Evolutionary conservation across 2,113 vertebrate species (phyloP).

Genomic region (Sardina pilchardus): DNA sequence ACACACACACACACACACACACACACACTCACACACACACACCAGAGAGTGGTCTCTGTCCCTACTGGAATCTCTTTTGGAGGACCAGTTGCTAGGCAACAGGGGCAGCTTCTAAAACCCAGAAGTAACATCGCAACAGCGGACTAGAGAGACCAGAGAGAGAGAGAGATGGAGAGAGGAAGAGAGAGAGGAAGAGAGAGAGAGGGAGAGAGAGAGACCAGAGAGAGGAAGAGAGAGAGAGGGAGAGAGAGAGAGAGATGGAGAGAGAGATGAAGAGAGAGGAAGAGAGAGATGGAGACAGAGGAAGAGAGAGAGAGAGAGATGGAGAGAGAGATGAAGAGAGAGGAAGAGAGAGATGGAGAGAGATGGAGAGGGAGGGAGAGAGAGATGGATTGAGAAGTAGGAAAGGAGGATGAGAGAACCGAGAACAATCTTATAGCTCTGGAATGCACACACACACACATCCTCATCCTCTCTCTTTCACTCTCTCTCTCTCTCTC

Average conservation of each 20-base stretch:
- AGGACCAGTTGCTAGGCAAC: constrained; percentile 61
- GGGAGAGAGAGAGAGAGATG: constrained; percentile 24
- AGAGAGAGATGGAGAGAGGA: too few relatives aligned
- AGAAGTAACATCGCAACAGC: constrained; percentile 35
- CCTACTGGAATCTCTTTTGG: constrained; percentile 49
- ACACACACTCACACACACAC: constrained; percentile 24
- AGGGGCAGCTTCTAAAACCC: constrained; percentile 48
- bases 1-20: background rate
- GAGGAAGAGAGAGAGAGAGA: background rate
- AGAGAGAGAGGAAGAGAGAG: background rate
- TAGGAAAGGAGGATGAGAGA: background rate
- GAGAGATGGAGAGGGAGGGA: constrained; percentile 18
- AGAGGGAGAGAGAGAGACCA: background rate
- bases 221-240: background rate
- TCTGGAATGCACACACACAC: too few relatives aligned
- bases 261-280: constrained; percentile 19
- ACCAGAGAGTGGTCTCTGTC: constrained; percentile 31
- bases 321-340: too few relatives aligned
- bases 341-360: background rate
- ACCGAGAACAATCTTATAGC: too few relatives aligned
- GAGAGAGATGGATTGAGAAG: background rate
- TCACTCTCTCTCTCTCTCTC: too few relatives aligned
- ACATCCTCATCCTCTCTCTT: too few relatives aligned
- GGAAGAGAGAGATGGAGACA: background rate
- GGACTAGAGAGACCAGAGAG: background rate